Evolutionary conservation across 2,797 vertebrate genomes (phyloP).

Genomic region (Anabas testudineus): DNA sequence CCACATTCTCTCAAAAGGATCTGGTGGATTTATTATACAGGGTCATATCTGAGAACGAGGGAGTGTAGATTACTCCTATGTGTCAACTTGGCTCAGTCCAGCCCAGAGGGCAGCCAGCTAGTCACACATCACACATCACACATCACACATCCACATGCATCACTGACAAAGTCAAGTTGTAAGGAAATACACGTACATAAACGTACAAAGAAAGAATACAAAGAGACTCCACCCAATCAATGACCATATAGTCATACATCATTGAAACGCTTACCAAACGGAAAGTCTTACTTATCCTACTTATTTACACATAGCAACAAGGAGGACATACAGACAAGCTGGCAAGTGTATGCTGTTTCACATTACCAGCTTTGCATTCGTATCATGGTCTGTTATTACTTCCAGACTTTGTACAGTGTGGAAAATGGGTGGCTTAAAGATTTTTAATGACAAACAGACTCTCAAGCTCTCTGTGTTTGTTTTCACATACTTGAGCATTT

Average conservation of each 20-base stretch:
- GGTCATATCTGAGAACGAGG: slow-evolving; percentile 74
- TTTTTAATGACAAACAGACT: slow-evolving; percentile 47
- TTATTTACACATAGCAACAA: slow-evolving; percentile 4
- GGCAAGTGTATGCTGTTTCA: slow-evolving; percentile 20
- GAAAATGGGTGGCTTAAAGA: slow-evolving; percentile 19
- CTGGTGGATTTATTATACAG: slow-evolving; percentile 68
- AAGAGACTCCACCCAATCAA: slow-evolving; percentile 29
- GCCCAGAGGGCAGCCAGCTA: slow-evolving; percentile 43
- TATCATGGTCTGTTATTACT: slow-evolving; percentile 32
- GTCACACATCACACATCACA: slow-evolving; percentile 49
- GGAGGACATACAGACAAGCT: slow-evolving; percentile 25
- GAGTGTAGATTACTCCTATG: slow-evolving; percentile 71
- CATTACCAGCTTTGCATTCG: slow-evolving; percentile 35
- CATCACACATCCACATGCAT: slow-evolving; percentile 34
- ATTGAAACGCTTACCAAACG: slow-evolving; percentile 30
- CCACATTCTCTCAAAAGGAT: slow-evolving; percentile 12
- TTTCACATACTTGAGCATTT: slow-evolving; percentile 26
- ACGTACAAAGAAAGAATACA: slow-evolving; percentile 15
- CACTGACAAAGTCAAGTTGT: slow-evolving; percentile 24
- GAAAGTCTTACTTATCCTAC: slow-evolving; percentile 31
- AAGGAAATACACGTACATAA: slow-evolving; percentile 34
- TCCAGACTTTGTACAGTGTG: slow-evolving; percentile 24
- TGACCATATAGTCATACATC: slow-evolving; percentile 28
- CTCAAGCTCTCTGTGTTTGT: slow-evolving; percentile 13
- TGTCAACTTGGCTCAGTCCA: slow-evolving; percentile 72